Evolutionary conservation across 2,888 invertebrate genomes (phyloP).

Genomic region (Liopterus haemorrhoidalis): DNA sequence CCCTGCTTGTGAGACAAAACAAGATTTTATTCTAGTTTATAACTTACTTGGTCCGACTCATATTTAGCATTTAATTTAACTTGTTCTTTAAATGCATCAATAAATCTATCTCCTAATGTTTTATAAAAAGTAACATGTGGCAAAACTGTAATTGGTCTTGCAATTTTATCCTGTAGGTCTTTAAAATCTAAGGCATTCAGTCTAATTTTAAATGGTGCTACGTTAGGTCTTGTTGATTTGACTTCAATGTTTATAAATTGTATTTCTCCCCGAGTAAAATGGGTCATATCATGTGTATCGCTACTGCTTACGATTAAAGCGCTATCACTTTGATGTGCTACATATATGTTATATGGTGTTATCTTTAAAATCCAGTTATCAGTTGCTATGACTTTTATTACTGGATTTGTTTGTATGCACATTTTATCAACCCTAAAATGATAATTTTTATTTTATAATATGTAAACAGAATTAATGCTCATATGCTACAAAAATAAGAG

Average conservation of each 20-base stretch:
- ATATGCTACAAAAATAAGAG: background rate
- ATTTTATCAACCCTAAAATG: constrained; percentile 63
- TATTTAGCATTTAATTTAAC: constrained; percentile 64
- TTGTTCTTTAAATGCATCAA: constrained; percentile 74
- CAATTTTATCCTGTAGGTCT: constrained; percentile 66
- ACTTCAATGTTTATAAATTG: constrained; percentile 81
- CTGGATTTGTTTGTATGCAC: constrained; percentile 59
- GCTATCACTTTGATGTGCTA: constrained; percentile 76
- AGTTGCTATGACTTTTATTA: constrained; percentile 67
- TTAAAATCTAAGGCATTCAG: constrained; percentile 73
- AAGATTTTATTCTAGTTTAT: too few species aligned
- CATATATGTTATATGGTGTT: constrained; percentile 63
- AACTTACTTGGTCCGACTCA: constrained; percentile 50
- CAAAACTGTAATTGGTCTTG: constrained; percentile 61
- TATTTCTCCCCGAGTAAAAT: constrained; percentile 60
- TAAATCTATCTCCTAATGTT: constrained; percentile 74
- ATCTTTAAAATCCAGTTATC: constrained; percentile 86
- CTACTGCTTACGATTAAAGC: constrained; percentile 68
- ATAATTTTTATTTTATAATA: constrained; percentile 10
- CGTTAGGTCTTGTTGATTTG: constrained; percentile 55
- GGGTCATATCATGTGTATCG: constrained; percentile 64
- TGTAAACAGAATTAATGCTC: background rate
- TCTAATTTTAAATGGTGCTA: constrained; percentile 61
- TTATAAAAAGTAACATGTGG: constrained; percentile 69
- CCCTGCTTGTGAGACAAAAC: too few species aligned